These are phyloP conservation scores for Zapus hudsonius DNA, from an alignment of 2,113 vertebrate species.

Conservation along the genomic window DNA sequence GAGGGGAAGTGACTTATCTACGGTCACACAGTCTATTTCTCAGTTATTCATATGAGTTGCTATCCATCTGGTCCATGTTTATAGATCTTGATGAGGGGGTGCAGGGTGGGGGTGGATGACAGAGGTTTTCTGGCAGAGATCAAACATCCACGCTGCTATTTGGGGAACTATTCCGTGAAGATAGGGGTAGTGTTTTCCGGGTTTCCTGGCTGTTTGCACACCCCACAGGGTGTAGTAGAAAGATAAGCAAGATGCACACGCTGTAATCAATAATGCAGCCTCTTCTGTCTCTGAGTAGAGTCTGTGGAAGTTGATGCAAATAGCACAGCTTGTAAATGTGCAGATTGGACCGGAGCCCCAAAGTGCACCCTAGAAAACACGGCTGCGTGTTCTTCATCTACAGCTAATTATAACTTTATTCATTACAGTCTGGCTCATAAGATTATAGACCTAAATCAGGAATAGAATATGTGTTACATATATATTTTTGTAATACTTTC, in stretches of 20 bases:
- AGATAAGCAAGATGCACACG: slow-evolving; percentile 64
- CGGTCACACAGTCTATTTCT: slow-evolving; percentile 19
- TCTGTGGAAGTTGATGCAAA: slow-evolving; percentile 79
- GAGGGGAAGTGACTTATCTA: slow-evolving; percentile 46
- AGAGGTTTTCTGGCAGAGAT: slow-evolving; percentile 64
- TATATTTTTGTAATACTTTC: slow-evolving; percentile 84
- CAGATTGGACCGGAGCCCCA: slow-evolving; percentile 80
- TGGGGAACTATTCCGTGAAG: slow-evolving; percentile 66
- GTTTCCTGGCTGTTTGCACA: slow-evolving; percentile 77
- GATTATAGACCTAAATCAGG: slow-evolving; percentile 84
- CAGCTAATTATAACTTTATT: slow-evolving; percentile 84
- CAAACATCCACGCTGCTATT: slow-evolving; percentile 67
- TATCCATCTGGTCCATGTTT: background rate
- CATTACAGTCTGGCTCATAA: slow-evolving; percentile 84
- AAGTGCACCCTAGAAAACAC: slow-evolving; percentile 83
- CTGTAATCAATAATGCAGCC: slow-evolving; percentile 75
- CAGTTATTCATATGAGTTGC: background rate
- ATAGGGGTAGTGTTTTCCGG: slow-evolving; percentile 76
- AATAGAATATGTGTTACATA: slow-evolving; percentile 84
- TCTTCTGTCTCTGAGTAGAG: slow-evolving; percentile 79
- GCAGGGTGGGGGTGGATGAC: background rate
- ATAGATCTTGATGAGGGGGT: background rate
- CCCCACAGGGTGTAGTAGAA: slow-evolving; percentile 65
- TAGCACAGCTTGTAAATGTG: slow-evolving; percentile 83
- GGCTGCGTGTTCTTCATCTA: slow-evolving; percentile 79